These are phyloP conservation scores for Copsychus sechellarum DNA, from an alignment of 2,113 vertebrate genomes.

Conservation along the genomic window DNA sequence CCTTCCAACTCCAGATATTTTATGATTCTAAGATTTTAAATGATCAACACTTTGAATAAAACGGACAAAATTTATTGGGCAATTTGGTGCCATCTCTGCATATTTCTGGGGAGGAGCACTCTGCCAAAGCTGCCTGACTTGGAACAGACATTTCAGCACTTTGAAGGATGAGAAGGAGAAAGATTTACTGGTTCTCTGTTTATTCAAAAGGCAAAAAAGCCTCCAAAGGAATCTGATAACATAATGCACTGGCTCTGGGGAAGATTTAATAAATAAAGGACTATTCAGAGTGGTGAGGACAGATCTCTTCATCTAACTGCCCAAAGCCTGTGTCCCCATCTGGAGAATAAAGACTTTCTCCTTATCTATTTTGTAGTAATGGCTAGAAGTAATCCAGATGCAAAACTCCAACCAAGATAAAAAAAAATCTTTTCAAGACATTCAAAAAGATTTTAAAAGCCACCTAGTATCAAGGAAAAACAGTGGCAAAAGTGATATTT, in stretches of 20 bases:
- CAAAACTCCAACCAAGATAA: background rate
- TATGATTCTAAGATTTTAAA: background rate
- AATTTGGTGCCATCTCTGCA: background rate
- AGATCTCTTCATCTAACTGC: background rate
- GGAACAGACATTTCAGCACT: background rate
- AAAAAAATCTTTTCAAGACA: background rate
- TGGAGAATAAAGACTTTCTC: background rate
- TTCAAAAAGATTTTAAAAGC: background rate
- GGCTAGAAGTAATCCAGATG: background rate
- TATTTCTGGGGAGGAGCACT: background rate
- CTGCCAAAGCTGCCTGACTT: background rate
- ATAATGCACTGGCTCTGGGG: background rate
- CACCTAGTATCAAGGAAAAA: background rate
- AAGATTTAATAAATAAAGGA: background rate
- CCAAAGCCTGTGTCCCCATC: background rate
- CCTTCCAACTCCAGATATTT: background rate
- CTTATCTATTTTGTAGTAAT: background rate
- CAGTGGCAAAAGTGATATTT: background rate
- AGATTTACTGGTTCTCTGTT: constrained; percentile 3
- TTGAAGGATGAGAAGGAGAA: background rate
- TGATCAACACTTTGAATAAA: background rate
- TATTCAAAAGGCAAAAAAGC: background rate
- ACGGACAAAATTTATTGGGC: background rate
- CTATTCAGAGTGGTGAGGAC: background rate
- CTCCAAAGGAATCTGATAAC: background rate